Conservation (phyloP, 2,797 vertebrate genomes). For the Sebastes taczanowskii region DNA sequence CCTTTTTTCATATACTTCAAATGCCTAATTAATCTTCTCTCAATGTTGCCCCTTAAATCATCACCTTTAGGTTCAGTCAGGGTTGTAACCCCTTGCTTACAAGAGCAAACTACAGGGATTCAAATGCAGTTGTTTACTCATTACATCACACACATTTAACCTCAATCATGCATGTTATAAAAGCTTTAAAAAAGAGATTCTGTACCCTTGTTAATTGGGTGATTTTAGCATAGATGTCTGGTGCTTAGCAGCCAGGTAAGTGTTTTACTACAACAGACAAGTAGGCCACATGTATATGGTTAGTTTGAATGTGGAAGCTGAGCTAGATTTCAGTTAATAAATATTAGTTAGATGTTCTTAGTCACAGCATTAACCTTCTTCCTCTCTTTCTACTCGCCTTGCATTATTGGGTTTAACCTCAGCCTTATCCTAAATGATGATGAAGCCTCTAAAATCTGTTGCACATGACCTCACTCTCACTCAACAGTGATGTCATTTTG, state of each 20-base stretch:
- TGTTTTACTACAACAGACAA: neutral
- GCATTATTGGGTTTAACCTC: neutral
- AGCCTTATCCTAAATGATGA: neutral
- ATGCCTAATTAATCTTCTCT: neutral
- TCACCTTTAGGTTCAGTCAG: neutral
- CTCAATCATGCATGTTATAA: neutral
- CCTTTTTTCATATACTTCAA: neutral
- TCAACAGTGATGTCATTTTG: slow-evolving; percentile 12
- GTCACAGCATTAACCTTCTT: neutral
- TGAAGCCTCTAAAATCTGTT: neutral
- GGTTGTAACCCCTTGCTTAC: neutral
- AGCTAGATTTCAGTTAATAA: rapidly evolving
- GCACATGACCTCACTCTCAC: slow-evolving; percentile 4
- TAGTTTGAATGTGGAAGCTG: neutral
- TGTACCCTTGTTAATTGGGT: neutral
- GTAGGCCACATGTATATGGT: too few relatives aligned
- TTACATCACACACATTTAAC: neutral
- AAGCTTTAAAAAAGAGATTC: neutral
- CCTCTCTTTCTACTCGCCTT: neutral
- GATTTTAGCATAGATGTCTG: neutral
- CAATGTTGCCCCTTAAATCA: neutral
- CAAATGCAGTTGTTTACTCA: neutral
- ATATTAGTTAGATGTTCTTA: neutral
- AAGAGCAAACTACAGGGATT: neutral
- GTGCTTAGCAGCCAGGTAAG: neutral